Base-by-base conservation (phyloP, 2,888 invertebrate genomes). In the Aspidiotus destructor region DNA sequence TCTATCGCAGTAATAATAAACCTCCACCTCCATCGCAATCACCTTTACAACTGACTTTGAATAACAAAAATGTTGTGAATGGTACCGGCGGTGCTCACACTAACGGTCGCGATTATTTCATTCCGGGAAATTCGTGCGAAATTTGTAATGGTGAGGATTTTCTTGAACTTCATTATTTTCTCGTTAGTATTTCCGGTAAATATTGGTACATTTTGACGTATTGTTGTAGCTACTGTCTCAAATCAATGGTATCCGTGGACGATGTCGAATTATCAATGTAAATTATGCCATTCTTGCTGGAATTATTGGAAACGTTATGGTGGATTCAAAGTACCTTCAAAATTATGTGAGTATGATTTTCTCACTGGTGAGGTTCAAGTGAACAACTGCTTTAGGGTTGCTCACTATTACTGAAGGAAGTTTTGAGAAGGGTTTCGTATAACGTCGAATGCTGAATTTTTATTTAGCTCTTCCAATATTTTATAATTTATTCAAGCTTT, bases 271-370 rank as follows among this genome's bases (percentile, higher is more conserved):
- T 42, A 42, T 84, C 90, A 92, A 77, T 90, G 92, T 80, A 87
- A 96, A 74, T 82, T 99, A 71, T 99, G 99, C 79, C 88, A 89
- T 74, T 81, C 83, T 15, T 99, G 99, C 79, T 99, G 96, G 96
- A 85, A 85, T 72, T 96, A 96, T 78, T 99, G 98, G 97, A 98
- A 97, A 79, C 95, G 95, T 78, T 96, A 94, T 79, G 98, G 97
- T 70, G 98, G 97, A 71, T 85, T 99, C 64, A 95, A 94, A 81
- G 86, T 86, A 73, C 81, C 83, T n/a, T 83, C 82, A 53, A 69
- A 61, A 41, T 64, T 67, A 65, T 69, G 69, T 69, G 41, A 41
- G 42, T 69, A 44, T 13, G 11, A 55, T 65, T 55, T 61, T 57
- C 8, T 58, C 13, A 9, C 70, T 9, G 54, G 1, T 55, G 28